Conservation (phyloP, 2,888 invertebrate species). For the Spialia ferax region DNA sequence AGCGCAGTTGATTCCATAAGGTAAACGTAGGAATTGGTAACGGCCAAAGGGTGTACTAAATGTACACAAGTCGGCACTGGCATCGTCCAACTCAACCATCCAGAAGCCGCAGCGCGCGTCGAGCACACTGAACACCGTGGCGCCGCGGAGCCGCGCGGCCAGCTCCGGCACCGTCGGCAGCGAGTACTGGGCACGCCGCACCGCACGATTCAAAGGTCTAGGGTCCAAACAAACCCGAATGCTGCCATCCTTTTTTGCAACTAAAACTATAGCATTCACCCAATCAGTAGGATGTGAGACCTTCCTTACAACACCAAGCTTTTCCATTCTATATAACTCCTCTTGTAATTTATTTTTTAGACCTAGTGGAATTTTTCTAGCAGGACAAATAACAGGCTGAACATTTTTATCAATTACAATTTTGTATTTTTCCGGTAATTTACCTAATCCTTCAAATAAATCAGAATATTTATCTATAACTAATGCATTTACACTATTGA, state of each 20-base stretch:
- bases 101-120: conserved; percentile 40
- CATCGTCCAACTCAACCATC: conserved; percentile 39
- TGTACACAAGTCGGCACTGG: conserved; percentile 36
- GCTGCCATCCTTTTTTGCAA: conserved; percentile 44
- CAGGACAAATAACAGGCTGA: conserved; percentile 43
- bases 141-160: conserved; percentile 34
- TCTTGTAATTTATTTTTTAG: conserved; percentile 43
- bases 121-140: conserved; percentile 35
- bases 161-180: conserved; percentile 43
- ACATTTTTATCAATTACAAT: conserved; percentile 44
- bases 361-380: conserved; percentile 48
- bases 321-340: conserved; percentile 41
- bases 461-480: conserved; percentile 38
- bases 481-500: background rate
- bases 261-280: conserved; percentile 48
- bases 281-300: conserved; percentile 45
- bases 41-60: conserved; percentile 39
- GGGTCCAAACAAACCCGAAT: conserved; percentile 46
- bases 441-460: conserved; percentile 47
- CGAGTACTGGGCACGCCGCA: conserved; percentile 44
- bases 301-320: conserved; percentile 42
- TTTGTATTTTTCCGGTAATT: conserved; percentile 44
- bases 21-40: conserved; percentile 41
- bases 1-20: conserved; percentile 41
- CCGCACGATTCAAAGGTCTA: conserved; percentile 42